A percentile compares a stretch with the other conserved stretches of the same genome.
Evolutionary conservation across 2,797 vertebrate species (phyloP).

Genomic region (Cephalopachus bancanus): DNA sequence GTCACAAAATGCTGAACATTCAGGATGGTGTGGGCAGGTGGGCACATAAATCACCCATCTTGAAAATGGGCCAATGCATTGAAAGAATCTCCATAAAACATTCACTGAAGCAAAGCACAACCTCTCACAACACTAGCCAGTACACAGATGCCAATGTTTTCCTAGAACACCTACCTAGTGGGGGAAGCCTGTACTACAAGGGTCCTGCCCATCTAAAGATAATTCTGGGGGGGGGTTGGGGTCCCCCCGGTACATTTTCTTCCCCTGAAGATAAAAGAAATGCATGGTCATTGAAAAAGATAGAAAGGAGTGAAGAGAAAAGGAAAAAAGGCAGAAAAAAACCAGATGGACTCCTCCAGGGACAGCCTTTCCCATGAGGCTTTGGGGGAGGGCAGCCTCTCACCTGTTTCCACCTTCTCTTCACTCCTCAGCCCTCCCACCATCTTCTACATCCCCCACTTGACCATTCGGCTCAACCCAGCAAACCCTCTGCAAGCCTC

Average conservation of each 20-base stretch:
- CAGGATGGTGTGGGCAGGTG: no score
- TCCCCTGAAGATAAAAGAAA: neutral
- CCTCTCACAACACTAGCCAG: no score
- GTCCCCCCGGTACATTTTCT: neutral
- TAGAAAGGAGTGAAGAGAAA: neutral
- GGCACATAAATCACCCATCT: no score
- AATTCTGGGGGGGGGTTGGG: no score
- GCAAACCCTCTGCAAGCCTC: neutral
- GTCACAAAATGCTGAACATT: no score
- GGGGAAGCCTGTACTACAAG: no score
- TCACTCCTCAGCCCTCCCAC: neutral
- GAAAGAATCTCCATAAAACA: no score
- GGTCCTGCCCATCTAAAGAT: no score
- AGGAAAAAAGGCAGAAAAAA: neutral
- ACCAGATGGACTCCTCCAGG: neutral
- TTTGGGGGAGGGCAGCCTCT: neutral
- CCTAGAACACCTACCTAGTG: no score
- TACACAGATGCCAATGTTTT: no score
- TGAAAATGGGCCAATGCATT: no score
- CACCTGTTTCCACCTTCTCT: neutral
- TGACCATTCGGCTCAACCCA: neutral
- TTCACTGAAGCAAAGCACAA: no score
- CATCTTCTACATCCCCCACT: accelerated
- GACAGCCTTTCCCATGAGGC: neutral
- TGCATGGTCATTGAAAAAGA: neutral